These are phyloP conservation scores for Chelonus insularis DNA, from an alignment of 1,140 invertebrate genomes.

Conservation along the genomic window DNA sequence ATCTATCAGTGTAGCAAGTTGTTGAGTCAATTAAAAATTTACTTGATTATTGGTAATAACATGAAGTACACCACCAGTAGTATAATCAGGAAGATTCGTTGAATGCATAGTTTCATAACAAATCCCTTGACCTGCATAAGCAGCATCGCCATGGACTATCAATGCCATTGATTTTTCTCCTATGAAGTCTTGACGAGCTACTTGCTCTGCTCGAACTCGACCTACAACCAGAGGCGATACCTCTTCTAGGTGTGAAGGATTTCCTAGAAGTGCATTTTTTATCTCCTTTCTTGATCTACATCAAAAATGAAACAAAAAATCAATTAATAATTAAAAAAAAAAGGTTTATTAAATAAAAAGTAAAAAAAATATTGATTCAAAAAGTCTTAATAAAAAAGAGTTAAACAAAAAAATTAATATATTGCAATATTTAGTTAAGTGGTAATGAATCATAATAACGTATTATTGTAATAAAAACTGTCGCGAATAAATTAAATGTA, in stretches of 20 bases:
- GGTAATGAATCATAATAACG: no score
- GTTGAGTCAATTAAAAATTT: neutral
- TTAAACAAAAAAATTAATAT: no score
- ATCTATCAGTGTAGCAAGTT: neutral
- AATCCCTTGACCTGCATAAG: conserved; percentile 85
- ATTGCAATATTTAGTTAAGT: no score
- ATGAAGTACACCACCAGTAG: conserved; percentile 86
- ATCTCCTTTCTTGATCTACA: conserved; percentile 80
- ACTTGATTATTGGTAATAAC: conserved; percentile 90
- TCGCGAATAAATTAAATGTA: no score
- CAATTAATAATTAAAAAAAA: no score
- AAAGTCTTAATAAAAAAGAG: no score
- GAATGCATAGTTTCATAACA: conserved; percentile 89
- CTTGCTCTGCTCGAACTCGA: conserved; percentile 83
- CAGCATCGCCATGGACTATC: conserved; percentile 88
- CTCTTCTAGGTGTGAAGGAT: conserved; percentile 90
- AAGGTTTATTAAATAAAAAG: no score
- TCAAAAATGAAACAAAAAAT: no score
- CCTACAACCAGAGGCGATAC: conserved; percentile 83
- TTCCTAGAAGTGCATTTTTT: conserved; percentile 81
- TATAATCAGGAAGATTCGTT: conserved; percentile 82
- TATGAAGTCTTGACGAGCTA: conserved; percentile 74
- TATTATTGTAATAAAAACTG: no score
- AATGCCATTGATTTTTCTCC: conserved; percentile 67
- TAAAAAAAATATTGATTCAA: no score